Conservation (phyloP, 1,140 invertebrate species). For the Myzus persicae region DNA sequence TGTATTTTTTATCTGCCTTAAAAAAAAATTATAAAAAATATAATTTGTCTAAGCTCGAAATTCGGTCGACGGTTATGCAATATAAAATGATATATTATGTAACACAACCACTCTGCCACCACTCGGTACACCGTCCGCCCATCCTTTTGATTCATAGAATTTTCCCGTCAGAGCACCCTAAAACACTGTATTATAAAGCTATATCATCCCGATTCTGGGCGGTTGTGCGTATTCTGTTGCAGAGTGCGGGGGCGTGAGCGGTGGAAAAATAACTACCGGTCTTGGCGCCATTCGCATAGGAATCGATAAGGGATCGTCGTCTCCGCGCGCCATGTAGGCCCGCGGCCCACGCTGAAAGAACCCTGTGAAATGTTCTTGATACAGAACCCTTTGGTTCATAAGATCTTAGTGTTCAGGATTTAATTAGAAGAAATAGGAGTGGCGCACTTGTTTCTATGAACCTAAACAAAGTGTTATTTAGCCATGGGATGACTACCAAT, state of each 20-base stretch:
- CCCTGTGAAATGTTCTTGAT: neutral
- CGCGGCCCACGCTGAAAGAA: conserved; percentile 6
- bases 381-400: neutral
- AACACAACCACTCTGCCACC: neutral
- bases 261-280: conserved; percentile 28
- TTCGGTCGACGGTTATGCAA: conserved; percentile 6
- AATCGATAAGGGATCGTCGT: conserved; percentile 52
- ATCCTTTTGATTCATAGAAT: neutral
- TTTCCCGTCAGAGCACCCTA: neutral
- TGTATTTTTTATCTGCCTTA: neutral
- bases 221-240: neutral
- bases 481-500: neutral
- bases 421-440: neutral
- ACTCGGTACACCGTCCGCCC: neutral
- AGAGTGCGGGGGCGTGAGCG: neutral
- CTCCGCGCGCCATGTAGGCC: conserved; percentile 42
- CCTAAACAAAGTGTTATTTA: neutral
- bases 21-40: neutral
- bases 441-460: neutral
- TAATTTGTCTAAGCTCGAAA: neutral
- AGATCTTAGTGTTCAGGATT: neutral
- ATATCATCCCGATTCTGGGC: neutral
- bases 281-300: conserved; percentile 44
- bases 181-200: neutral
- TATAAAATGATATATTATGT: neutral